Conservation (phyloP, 2,888 invertebrate species). For the Trachelus stipa region DNA sequence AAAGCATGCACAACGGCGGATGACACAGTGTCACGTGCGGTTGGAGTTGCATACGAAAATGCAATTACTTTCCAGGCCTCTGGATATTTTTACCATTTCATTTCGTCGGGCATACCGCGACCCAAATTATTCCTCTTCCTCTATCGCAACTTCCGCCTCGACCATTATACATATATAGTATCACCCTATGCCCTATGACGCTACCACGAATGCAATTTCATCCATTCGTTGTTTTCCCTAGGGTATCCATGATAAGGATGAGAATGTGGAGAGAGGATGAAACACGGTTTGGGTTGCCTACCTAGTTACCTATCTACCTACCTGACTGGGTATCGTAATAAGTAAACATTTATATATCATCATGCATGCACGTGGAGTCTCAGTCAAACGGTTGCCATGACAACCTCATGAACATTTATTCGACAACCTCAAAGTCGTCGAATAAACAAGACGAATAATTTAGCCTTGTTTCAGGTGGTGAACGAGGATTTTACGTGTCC, state of each 20-base stretch:
- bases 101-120: constrained; percentile 1
- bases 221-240: not conserved
- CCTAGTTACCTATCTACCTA: not conserved
- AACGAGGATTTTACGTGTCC: not conserved
- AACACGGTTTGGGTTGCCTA: not conserved
- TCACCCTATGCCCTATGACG: not conserved
- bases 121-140: not conserved
- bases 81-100: constrained; percentile 7
- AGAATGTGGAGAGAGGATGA: not conserved
- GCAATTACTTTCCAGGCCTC: constrained; percentile 7
- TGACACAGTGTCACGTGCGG: constrained; percentile 7
- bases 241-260: not conserved
- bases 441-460: not conserved
- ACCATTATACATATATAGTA: not conserved
- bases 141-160: not conserved
- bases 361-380: not conserved
- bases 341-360: not conserved
- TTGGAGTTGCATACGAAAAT: not conserved
- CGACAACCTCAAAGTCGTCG: too few species aligned
- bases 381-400: not conserved
- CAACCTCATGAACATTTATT: not conserved
- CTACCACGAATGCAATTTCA: not conserved
- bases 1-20: constrained; percentile 4
- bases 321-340: not conserved
- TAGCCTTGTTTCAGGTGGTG: not conserved